These are phyloP conservation scores for Andrena haemorrhoa DNA, from an alignment of 2,888 invertebrate genomes.

Conservation along the genomic window DNA sequence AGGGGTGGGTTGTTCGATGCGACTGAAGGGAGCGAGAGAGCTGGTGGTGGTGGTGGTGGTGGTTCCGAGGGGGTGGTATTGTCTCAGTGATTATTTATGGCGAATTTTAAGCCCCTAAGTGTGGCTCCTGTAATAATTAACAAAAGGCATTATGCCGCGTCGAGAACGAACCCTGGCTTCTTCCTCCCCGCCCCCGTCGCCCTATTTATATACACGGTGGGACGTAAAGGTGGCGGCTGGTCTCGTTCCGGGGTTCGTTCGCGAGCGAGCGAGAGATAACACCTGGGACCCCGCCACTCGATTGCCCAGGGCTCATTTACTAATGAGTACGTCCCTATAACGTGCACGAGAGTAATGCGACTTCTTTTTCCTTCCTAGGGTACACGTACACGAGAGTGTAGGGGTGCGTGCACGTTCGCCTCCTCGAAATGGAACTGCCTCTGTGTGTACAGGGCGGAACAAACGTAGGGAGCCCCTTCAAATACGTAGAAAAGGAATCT, in stretches of 20 bases:
- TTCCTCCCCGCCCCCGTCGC: slow-evolving; percentile 26
- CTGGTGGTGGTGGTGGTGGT: slow-evolving; percentile 32
- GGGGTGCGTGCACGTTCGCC: not conserved
- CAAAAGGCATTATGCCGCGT: slow-evolving; percentile 78
- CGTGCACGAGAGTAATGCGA: slow-evolving; percentile 64
- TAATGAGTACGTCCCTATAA: slow-evolving; percentile 80
- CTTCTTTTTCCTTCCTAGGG: slow-evolving; percentile 55
- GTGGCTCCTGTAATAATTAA: slow-evolving; percentile 79
- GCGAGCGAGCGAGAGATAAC: slow-evolving; percentile 72
- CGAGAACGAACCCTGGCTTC: slow-evolving; percentile 54
- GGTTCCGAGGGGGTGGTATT: slow-evolving; percentile 61
- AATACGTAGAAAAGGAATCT: too few species aligned
- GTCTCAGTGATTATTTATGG: slow-evolving; percentile 78
- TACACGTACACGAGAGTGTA: not conserved
- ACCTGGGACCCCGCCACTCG: slow-evolving; percentile 80
- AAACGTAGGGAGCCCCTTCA: not conserved
- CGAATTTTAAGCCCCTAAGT: slow-evolving; percentile 79
- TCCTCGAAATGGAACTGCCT: not conserved
- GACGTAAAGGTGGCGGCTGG: slow-evolving; percentile 63
- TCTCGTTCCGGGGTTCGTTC: slow-evolving; percentile 55
- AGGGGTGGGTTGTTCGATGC: slow-evolving; percentile 12
- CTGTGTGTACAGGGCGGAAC: not conserved
- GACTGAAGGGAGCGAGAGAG: slow-evolving; percentile 27
- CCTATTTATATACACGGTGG: slow-evolving; percentile 60
- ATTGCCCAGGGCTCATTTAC: slow-evolving; percentile 81